Percentiles rank a stretch among this genome's conserved stretches.
phyloP scores from a whole-genome alignment of 2,797 vertebrate genomes.

The Amblyopsis hoosieri region DNA sequence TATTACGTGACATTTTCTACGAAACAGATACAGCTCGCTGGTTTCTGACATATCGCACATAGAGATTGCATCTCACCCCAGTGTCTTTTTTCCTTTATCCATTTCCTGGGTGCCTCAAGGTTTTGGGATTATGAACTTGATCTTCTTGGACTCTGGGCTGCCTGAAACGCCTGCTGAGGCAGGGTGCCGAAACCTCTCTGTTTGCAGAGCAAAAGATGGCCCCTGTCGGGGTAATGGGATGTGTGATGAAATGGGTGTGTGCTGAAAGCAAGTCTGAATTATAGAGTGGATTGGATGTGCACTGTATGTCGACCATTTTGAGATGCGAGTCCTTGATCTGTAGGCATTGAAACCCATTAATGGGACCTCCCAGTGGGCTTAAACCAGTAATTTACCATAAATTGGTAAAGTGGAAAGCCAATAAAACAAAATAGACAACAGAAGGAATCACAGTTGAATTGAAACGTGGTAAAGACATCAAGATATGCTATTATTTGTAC shows the following conservation, averaged over 20 bases:
- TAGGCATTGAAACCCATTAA: background rate
- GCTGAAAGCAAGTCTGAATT: constrained; percentile 4
- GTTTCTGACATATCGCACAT: constrained; percentile 40
- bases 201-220: constrained; percentile 25
- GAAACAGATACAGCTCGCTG: background rate
- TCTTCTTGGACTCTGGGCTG: constrained; percentile 45
- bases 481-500: no score
- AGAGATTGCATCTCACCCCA: constrained; percentile 51
- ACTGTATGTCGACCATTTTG: background rate
- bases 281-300: background rate
- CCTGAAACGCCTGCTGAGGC: constrained; percentile 22
- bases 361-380: background rate
- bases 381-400: background rate
- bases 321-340: background rate
- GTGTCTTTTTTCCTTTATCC: constrained; percentile 49
- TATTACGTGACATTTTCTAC: no score
- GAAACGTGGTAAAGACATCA: no score
- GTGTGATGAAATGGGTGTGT: constrained; percentile 20
- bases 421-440: no score
- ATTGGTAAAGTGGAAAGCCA: constrained; percentile 34
- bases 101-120: constrained; percentile 42
- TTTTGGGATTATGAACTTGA: constrained; percentile 55
- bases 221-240: constrained; percentile 23
- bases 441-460: no score
- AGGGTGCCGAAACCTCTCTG: constrained; percentile 17